Conservation (phyloP, 2,888 invertebrate genomes). For the Amphimallon solstitiale region DNA sequence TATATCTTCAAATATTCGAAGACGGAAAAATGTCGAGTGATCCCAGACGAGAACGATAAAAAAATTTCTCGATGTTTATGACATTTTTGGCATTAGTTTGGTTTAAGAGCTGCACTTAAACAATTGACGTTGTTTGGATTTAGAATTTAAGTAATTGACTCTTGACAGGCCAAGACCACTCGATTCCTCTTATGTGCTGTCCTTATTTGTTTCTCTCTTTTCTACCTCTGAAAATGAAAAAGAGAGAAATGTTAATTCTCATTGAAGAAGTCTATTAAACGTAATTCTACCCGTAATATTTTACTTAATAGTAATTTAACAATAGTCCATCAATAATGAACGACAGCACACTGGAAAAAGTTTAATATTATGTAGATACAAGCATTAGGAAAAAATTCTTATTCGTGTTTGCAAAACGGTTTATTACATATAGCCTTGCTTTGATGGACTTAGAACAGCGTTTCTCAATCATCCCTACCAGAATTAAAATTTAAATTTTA, state of each 20-base stretch:
- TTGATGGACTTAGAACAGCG: too few relatives aligned
- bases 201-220: neutral
- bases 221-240: neutral
- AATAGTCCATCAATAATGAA: too few relatives aligned
- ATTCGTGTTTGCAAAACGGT: too few relatives aligned
- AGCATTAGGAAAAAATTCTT: too few relatives aligned
- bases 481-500: too few relatives aligned
- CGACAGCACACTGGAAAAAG: too few relatives aligned
- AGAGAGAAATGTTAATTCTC: neutral
- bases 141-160: conserved; percentile 7
- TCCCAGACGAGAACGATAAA: neutral
- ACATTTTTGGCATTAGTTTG: conserved; percentile 11
- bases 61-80: neutral
- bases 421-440: too few relatives aligned
- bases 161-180: neutral
- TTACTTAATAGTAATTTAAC: too few relatives aligned
- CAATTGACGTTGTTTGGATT: conserved; percentile 3
- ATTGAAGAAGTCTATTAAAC: neutral
- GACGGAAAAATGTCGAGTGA: neutral
- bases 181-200: neutral
- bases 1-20: conserved; percentile 3
- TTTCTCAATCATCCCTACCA: too few relatives aligned
- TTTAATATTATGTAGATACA: too few relatives aligned
- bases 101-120: conserved; percentile 11
- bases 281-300: neutral